A percentile compares a stretch with the other conserved stretches of the same genome.
Evolutionary conservation across 2,797 vertebrate genomes (phyloP).

Genomic region (Mormyrops attenuatus): DNA sequence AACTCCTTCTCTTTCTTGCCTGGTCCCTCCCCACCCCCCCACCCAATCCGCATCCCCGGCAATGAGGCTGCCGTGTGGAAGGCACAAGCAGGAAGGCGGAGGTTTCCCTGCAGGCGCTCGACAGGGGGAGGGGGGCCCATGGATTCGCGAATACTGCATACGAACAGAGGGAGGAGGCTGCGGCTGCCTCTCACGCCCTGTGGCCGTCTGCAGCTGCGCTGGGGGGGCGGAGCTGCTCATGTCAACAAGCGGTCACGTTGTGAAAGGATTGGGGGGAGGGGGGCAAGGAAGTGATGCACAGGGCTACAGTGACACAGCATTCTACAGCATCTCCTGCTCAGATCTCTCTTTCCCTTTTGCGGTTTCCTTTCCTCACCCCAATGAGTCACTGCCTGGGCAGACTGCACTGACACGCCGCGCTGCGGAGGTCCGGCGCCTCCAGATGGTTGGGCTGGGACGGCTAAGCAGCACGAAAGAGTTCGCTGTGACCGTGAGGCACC

Average conservation of each 20-base stretch:
- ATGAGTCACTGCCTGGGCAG: constrained; percentile 16
- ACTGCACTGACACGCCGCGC: neutral
- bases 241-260: neutral
- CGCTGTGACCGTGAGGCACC: neutral
- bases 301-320: constrained; percentile 32
- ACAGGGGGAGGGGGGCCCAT: neutral
- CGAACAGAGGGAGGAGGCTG: neutral
- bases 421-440: neutral
- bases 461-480: neutral
- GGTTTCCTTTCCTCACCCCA: neutral
- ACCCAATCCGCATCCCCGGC: constrained; percentile 41
- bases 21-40: constrained; percentile 55
- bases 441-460: neutral
- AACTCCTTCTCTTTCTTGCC: constrained; percentile 17
- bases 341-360: neutral
- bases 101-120: neutral
- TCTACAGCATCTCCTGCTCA: neutral
- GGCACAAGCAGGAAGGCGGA: neutral
- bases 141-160: neutral
- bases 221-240: neutral
- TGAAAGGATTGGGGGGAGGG: neutral
- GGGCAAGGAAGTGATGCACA: neutral
- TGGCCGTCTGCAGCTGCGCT: neutral
- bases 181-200: neutral
- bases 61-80: constrained; percentile 29